Base-by-base conservation (phyloP, 2,113 vertebrate species). In the Hoplias malabaricus region DNA sequence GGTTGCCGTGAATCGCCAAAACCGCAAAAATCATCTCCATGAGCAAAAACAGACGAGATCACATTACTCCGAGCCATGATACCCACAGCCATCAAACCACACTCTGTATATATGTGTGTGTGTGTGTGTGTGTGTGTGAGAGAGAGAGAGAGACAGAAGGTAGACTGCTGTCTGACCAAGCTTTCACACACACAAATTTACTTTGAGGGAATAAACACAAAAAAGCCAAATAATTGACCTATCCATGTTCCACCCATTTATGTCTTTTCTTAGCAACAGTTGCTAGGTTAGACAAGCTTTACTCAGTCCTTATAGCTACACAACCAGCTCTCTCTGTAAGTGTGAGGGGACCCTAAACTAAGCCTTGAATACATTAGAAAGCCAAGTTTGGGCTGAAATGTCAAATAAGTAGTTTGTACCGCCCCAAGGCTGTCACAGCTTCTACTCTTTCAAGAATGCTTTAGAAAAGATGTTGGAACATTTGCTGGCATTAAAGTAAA, bases 1-100 rank as follows among this genome's bases (percentile, higher is more conserved):
- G 76, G 87, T 94, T 90, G 88, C 93, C 46, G 88, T 91, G 25
- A 92, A 34, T 87, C 71, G 72, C 87, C 90, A 87, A 90, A 92
- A 93, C 91, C 92, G 77, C 93, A 93, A 85, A 91, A 94, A 94
- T 90, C 90, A 90, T 93, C 92, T 93, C 88, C 80, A 87, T 87
- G 92, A 92, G 87, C 90, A 90, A 91, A 93, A 90, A 79, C 79
- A 89, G 91, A 91, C 89, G 5, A 91, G 80, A 86, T 94, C 88
- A 5, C 38, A 77, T 92, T 92, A 86, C 81, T 76, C 77, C 82
- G 77, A 54, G 72, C 89, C 78, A 82, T 83, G 84, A 86, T 89
- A 84, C 76, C 25, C 21, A 69, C 38, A 0, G 16, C n/a, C 57
- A 76, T 70, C 56, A n/a, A 61, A 70, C 27, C 25, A 63, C 46